Percentiles rank a stretch among this genome's conserved stretches.
Conservation (phyloP, 2,888 invertebrate genomes). For the Agrotis clavis region DNA sequence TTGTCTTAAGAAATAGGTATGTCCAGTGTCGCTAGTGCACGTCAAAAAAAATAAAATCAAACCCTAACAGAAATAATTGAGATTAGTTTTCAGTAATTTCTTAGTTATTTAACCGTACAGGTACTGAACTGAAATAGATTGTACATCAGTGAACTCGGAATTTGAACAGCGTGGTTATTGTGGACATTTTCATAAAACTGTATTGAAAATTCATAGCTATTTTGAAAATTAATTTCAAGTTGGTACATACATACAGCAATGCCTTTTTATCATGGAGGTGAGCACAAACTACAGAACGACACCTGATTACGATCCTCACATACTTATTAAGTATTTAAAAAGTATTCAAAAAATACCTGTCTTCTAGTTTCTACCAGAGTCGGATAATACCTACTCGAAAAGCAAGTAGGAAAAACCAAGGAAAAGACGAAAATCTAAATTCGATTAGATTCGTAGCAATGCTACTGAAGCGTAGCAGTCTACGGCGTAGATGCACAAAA, state of each 20-base stretch:
- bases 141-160: conserved; percentile 5
- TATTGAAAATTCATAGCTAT: conserved; percentile 1
- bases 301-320: background rate
- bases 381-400: too few relatives aligned
- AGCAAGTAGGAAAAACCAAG: background rate
- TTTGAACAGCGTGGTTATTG: conserved; percentile 20
- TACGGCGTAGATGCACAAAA: conserved; percentile 45
- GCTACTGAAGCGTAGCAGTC: conserved; percentile 31
- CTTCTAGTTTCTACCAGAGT: too few relatives aligned
- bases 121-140: conserved; percentile 5
- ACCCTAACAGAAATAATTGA: background rate
- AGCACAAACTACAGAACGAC: background rate
- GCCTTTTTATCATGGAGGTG: background rate
- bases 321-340: background rate
- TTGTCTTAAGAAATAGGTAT: background rate
- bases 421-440: background rate
- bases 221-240: background rate
- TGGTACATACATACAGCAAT: background rate
- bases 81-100: background rate
- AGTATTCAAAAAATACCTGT: background rate
- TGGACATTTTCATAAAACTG: conserved; percentile 2
- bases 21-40: background rate
- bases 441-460: conserved; percentile 23
- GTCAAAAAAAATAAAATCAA: too few relatives aligned
- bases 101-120: background rate